These are phyloP conservation scores for Seira sanloemensis DNA, from an alignment of 2,888 invertebrate genomes.

Conservation along the genomic window DNA sequence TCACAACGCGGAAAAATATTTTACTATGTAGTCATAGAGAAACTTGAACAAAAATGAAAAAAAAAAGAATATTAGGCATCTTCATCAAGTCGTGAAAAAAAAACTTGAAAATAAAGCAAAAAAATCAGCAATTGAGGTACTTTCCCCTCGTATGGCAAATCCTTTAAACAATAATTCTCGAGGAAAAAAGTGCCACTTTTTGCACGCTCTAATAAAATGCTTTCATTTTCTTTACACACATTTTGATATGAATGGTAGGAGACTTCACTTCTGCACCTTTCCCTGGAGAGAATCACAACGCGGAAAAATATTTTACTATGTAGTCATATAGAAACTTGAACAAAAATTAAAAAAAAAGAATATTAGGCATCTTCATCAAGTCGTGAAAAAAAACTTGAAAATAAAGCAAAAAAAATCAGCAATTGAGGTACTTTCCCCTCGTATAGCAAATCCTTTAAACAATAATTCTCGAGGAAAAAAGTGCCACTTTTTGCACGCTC, in stretches of 20 bases:
- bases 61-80: background rate
- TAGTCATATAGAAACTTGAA: conserved; percentile 6
- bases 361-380: background rate
- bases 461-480: background rate
- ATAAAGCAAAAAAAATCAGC: no score
- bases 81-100: conserved; percentile 23
- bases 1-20: background rate
- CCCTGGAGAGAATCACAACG: background rate
- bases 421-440: background rate
- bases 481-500: conserved; percentile 9
- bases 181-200: background rate
- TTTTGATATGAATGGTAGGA: conserved; percentile 42
- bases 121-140: background rate
- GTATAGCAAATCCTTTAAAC: conserved; percentile 1
- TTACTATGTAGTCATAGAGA: conserved; percentile 3
- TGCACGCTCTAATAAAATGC: background rate
- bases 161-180: background rate
- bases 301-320: background rate
- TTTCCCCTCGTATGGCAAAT: no score
- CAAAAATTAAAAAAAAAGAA: background rate
- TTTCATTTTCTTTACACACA: conserved; percentile 36
- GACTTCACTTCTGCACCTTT: background rate
- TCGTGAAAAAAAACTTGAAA: conserved; percentile 8
- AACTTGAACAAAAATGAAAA: background rate
- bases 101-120: conserved; percentile 16